These are phyloP conservation scores for Mallotus villosus DNA, from an alignment of 2,797 vertebrate genomes.

Conservation along the genomic window DNA sequence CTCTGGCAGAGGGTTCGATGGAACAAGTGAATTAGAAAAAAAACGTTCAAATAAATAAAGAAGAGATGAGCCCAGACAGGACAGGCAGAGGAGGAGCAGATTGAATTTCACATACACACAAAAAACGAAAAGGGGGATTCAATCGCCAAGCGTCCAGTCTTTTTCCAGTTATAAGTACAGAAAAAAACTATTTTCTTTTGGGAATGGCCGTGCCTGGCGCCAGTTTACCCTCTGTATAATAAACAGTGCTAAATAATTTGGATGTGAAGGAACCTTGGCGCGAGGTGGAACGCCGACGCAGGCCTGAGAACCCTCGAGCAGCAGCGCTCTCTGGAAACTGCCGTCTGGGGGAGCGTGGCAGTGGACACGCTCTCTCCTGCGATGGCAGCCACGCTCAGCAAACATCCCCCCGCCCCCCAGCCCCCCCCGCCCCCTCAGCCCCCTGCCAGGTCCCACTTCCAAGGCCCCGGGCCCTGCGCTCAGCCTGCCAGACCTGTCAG, in stretches of 20 bases:
- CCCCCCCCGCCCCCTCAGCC: slow-evolving; percentile 12
- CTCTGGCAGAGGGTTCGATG: slow-evolving; percentile 31
- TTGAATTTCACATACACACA: slow-evolving; percentile 58
- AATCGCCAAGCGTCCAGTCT: slow-evolving; percentile 49
- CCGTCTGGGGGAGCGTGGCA: slow-evolving; percentile 25
- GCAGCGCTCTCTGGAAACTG: slow-evolving; percentile 53
- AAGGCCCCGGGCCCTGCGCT: slow-evolving; percentile 38
- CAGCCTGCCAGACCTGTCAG: slow-evolving; percentile 41
- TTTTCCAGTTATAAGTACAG: slow-evolving; percentile 68
- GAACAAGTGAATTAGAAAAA: slow-evolving; percentile 32
- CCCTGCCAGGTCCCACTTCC: slow-evolving; percentile 35
- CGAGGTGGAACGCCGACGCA: slow-evolving; percentile 39
- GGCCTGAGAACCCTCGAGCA: slow-evolving; percentile 63
- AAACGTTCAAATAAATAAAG: slow-evolving; percentile 49
- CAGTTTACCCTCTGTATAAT: slow-evolving; percentile 73
- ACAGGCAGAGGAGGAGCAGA: slow-evolving; percentile 38
- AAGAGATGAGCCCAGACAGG: slow-evolving; percentile 37
- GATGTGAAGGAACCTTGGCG: slow-evolving; percentile 68
- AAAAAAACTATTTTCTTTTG: slow-evolving; percentile 65
- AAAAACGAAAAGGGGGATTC: slow-evolving; percentile 42
- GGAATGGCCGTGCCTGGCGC: slow-evolving; percentile 69
- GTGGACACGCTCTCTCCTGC: slow-evolving; percentile 42
- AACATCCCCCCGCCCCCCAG: slow-evolving; percentile 18
- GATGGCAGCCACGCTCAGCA: slow-evolving; percentile 43
- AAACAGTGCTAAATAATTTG: slow-evolving; percentile 78